A percentile compares a stretch with the other conserved stretches of the same genome.
phyloP scores from a whole-genome alignment of 2,113 vertebrate genomes.

The Brachyistius frenatus region DNA sequence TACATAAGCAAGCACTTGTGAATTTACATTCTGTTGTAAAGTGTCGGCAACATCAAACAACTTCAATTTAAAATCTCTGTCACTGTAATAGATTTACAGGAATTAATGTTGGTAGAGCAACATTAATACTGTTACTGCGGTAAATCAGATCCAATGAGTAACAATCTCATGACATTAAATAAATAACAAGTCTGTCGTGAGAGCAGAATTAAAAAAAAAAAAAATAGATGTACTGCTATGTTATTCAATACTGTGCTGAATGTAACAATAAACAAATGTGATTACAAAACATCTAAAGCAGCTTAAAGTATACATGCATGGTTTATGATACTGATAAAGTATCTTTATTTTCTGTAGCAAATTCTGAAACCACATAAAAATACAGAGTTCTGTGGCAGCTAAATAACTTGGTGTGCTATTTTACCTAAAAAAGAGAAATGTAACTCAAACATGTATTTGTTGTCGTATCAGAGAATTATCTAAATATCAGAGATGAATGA shows the following conservation, averaged over 20 bases:
- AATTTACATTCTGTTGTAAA: slow-evolving; percentile 25
- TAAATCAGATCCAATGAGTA: neutral
- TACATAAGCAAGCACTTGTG: slow-evolving; percentile 50
- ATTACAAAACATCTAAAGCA: slow-evolving; percentile 3
- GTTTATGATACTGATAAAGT: neutral
- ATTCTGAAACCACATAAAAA: neutral
- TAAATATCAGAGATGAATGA: no score
- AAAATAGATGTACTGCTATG: neutral
- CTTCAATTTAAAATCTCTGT: neutral
- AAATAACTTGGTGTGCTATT: neutral
- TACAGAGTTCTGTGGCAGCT: no score
- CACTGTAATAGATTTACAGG: neutral
- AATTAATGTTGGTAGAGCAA: neutral
- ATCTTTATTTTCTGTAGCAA: neutral
- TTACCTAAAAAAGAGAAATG: neutral
- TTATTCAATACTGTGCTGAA: slow-evolving; percentile 1
- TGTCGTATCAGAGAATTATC: no score
- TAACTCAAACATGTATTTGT: no score
- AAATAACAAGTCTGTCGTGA: neutral
- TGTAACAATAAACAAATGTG: neutral
- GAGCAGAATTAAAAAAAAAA: neutral
- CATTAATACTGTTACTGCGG: neutral
- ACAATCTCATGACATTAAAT: neutral
- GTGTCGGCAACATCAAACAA: neutral
- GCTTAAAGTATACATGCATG: neutral